Base-by-base conservation (phyloP, 2,888 invertebrate genomes). In the Bruchidius siliquastri region DNA sequence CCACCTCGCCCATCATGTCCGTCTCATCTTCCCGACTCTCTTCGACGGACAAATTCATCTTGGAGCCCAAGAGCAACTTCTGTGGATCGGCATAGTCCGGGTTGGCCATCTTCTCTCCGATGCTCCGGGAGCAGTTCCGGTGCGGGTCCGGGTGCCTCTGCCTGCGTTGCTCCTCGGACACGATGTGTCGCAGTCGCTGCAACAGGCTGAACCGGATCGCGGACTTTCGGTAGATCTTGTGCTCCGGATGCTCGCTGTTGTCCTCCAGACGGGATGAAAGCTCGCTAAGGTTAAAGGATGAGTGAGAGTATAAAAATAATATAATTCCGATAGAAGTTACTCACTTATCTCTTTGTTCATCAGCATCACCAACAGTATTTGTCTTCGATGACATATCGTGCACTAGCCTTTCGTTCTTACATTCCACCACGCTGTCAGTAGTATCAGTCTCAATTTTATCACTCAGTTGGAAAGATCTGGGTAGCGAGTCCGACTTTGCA, bases 81-180 rank as follows among this genome's bases (percentile, higher is more conserved):
- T 91, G 90, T 0, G 96, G 95, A 84, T 96, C 94, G 0, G 93
- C 94, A 81, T 96, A 96, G 83, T 96, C 96, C 0, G 94, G 92
- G 79, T 94, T 92, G 0, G 96, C 96, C 83, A 97, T 95, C 77
- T 96, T 91, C 68, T 96, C 96, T 0, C 96, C 96, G 78, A 96
- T 90, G 75, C 92, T 90, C 78, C 94, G 93, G 79, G 95, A 95
- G 18, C 95, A 94, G 85, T 93, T 94, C 83, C 92, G 92, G 82
- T 93, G 93, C 75, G 91, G 81, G 82, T 89, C 89, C 75, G 91
- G 88, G 82, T 89, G 89, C 81, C 77, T 88, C 49, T 83, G 82
- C 67, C 78, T 75, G 77, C 80, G 83, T 75, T 84, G 83, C 77
- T 85, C 85, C 78, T 85, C 85, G n/a, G 83, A 84, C 73, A 86